Percentiles rank a stretch among this genome's conserved stretches.
Evolutionary conservation across 2,888 invertebrate genomes (phyloP).

Genomic region (Antitype chi): DNA sequence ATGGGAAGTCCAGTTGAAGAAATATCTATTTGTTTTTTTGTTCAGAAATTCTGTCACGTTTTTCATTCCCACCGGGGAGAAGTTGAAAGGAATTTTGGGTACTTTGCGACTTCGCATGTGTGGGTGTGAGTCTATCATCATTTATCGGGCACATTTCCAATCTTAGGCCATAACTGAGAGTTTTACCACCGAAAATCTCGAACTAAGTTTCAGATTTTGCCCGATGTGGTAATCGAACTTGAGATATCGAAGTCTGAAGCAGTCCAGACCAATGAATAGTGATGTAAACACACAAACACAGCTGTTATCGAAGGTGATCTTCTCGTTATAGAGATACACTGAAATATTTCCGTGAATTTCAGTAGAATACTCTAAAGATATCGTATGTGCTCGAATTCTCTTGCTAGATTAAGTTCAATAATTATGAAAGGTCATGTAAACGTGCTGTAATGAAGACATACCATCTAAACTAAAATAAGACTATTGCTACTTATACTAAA

Average conservation of each 20-base stretch:
- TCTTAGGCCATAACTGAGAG: constrained; percentile 2
- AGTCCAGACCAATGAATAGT: constrained; percentile 16
- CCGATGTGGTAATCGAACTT: constrained; percentile 4
- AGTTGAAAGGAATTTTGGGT: constrained; percentile 29
- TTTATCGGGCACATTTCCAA: constrained; percentile 44
- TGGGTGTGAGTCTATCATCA: constrained; percentile 18
- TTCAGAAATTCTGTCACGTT: constrained; percentile 30
- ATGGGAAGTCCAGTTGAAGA: constrained; percentile 1
- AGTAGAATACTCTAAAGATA: constrained; percentile 6
- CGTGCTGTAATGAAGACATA: constrained; percentile 1
- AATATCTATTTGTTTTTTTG: constrained; percentile 35
- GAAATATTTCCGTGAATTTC: constrained; percentile 13
- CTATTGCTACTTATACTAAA: too few species aligned
- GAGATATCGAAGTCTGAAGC: constrained; percentile 15
- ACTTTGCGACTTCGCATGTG: constrained; percentile 24
- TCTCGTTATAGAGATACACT: neutral
- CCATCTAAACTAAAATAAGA: too few species aligned
- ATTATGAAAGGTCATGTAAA: constrained; percentile 19
- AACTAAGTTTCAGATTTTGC: constrained; percentile 16
- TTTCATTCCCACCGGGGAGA: constrained; percentile 25
- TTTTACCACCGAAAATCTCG: constrained; percentile 5
- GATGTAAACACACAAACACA: neutral
- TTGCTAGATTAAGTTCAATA: constrained; percentile 1
- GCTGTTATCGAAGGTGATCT: constrained; percentile 17
- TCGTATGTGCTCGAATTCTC: constrained; percentile 11